Conservation (phyloP, 2,113 vertebrate genomes). For the Syngnathus floridae region DNA sequence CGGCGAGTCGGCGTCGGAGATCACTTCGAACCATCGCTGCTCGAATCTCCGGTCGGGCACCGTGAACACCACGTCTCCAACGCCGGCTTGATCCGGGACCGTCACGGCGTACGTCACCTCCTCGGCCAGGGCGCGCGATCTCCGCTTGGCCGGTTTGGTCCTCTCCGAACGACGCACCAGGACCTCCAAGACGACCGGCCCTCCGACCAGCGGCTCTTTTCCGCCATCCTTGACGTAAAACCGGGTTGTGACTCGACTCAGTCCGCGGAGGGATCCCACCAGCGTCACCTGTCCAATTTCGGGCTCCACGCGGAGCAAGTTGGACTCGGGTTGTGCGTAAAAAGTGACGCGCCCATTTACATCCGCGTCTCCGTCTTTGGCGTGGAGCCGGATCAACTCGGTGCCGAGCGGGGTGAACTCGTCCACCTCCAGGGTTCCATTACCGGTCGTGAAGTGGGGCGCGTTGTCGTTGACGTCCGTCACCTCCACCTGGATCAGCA, state of each 20-base stretch:
- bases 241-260: conserved; percentile 46
- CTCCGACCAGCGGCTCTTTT: conserved; percentile 40
- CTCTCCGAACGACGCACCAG: conserved; percentile 23
- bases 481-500: conserved; percentile 61
- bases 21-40: conserved; percentile 74
- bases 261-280: conserved; percentile 60
- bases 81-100: conserved; percentile 62
- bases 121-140: conserved; percentile 53
- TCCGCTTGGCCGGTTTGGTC: conserved; percentile 21
- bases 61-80: conserved; percentile 78
- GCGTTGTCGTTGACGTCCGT: conserved; percentile 69
- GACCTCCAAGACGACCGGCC: conserved; percentile 53
- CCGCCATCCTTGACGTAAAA: conserved; percentile 65
- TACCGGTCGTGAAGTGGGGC: conserved; percentile 53
- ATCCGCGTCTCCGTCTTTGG: conserved; percentile 60
- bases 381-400: conserved; percentile 60
- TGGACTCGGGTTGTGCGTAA: conserved; percentile 52
- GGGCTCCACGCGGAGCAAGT: conserved; percentile 66
- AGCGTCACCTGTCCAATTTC: conserved; percentile 68
- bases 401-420: conserved; percentile 61
- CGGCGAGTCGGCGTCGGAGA: conserved; percentile 52
- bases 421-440: conserved; percentile 47
- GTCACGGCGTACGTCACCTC: conserved; percentile 70
- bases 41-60: conserved; percentile 72
- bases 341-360: conserved; percentile 63